These are phyloP conservation scores for Cyclina sinensis DNA, from an alignment of 1,140 invertebrate species.

Conservation along the genomic window DNA sequence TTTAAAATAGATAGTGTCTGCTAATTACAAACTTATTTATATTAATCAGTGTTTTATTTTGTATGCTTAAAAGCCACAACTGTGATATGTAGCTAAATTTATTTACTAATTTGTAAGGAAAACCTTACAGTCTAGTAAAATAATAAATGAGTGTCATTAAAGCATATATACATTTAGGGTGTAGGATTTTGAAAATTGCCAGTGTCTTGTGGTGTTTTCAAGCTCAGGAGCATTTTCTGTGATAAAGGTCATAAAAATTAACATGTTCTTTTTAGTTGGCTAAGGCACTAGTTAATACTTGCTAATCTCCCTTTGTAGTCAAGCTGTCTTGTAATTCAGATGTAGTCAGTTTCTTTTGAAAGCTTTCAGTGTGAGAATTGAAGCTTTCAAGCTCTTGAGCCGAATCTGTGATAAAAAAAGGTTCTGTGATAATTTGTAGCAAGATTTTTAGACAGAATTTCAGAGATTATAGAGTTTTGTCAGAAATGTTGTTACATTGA, in stretches of 20 bases:
- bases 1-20: too few species aligned
- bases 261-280: not conserved
- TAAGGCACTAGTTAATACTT: not conserved
- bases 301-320: not conserved
- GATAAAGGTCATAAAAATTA: not conserved
- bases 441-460: too few species aligned
- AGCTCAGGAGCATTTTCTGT: slow-evolving; percentile 1
- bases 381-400: slow-evolving; percentile 3
- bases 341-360: slow-evolving; percentile 12
- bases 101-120: too few species aligned
- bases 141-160: too few species aligned
- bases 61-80: too few species aligned
- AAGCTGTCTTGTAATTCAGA: not conserved
- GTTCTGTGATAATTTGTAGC: not conserved
- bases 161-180: not conserved
- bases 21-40: not conserved
- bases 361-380: not conserved
- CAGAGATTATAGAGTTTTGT: too few species aligned
- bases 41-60: not conserved
- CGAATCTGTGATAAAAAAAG: slow-evolving; percentile 19
- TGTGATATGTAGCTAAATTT: too few species aligned
- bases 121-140: too few species aligned
- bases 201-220: not conserved
- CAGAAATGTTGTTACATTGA: too few species aligned
- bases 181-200: not conserved